Percentiles rank a stretch among this genome's conserved stretches.
phyloP scores from a whole-genome alignment of 2,113 vertebrate species.

The Procavia capensis region DNA sequence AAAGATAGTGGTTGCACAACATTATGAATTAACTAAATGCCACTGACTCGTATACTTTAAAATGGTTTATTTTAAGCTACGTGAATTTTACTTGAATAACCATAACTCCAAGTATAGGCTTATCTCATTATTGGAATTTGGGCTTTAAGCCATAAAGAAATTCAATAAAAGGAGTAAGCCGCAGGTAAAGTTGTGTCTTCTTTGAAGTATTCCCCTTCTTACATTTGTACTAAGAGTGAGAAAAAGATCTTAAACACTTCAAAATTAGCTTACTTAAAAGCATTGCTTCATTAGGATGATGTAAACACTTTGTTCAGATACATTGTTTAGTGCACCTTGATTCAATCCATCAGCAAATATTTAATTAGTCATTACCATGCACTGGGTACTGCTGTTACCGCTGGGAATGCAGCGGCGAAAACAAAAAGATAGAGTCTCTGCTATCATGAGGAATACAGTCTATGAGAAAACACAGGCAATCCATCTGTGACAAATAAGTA shows the following conservation, averaged over 20 bases:
- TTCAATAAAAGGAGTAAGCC: background rate
- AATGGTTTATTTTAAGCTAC: background rate
- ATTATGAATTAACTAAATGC: background rate
- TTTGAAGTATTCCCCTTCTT: background rate
- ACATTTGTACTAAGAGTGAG: background rate
- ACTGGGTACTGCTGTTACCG: background rate
- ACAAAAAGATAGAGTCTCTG: background rate
- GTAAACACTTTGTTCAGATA: background rate
- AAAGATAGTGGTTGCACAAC: background rate
- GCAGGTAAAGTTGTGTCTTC: background rate
- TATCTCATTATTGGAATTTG: too few species aligned
- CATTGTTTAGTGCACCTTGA: background rate
- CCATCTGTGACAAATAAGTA: background rate
- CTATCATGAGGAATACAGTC: background rate
- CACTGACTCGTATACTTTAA: background rate
- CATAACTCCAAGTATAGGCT: background rate
- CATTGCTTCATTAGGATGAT: background rate
- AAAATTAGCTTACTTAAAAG: background rate
- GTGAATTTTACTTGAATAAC: background rate
- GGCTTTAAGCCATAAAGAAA: background rate
- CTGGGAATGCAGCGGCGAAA: background rate
- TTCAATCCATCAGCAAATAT: background rate
- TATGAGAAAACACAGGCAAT: background rate
- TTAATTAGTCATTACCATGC: background rate
- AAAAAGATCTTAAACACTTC: background rate